Conservation (phyloP, 2,797 vertebrate species). For the Lutjanus campechanus region DNA sequence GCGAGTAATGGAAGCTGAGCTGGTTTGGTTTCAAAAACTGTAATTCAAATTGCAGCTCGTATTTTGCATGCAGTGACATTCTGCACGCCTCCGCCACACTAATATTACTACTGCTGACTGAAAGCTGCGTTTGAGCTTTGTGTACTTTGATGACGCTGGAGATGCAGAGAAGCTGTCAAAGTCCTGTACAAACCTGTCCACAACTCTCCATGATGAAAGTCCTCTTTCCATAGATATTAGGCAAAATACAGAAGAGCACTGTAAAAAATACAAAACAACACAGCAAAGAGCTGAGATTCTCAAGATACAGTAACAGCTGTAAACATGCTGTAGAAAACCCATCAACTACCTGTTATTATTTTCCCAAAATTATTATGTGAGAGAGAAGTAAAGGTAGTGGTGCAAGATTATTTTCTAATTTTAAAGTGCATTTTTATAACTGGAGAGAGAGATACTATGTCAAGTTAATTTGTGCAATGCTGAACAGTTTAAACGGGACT, state of each 20-base stretch:
- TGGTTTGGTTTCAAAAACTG: not conserved
- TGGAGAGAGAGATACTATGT: too few species aligned
- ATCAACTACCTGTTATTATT: too few species aligned
- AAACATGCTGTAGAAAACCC: too few species aligned
- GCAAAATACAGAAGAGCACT: not conserved
- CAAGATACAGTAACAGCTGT: not conserved
- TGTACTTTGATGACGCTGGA: not conserved
- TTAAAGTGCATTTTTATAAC: not conserved
- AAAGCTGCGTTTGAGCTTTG: not conserved
- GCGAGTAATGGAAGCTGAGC: not conserved
- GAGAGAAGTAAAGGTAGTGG: not conserved
- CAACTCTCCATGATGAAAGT: not conserved
- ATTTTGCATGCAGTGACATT: slow-evolving; percentile 2
- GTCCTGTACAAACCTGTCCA: not conserved
- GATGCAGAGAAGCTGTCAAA: not conserved
- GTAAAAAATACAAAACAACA: not conserved
- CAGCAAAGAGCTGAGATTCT: not conserved
- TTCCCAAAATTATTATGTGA: not conserved
- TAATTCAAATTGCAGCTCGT: slow-evolving; percentile 10
- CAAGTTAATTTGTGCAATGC: not conserved
- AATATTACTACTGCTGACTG: not conserved
- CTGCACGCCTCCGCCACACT: not conserved
- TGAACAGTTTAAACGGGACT: not conserved
- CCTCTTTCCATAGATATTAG: not conserved
- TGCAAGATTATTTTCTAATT: not conserved